Conservation (phyloP, 2,113 vertebrate species). For the Talpa occidentalis region DNA sequence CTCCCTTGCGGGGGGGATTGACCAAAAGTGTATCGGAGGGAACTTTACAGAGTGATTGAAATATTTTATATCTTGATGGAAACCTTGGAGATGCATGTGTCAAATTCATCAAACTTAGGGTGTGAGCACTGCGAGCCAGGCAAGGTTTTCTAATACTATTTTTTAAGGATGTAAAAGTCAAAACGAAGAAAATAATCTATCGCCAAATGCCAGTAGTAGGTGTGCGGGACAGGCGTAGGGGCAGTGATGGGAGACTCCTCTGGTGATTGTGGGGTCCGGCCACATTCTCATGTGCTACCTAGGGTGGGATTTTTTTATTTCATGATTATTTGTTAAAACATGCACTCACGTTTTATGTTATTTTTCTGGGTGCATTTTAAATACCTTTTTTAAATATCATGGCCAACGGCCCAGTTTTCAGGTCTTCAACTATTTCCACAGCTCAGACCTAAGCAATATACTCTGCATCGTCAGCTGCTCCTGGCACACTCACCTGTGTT, state of each 20-base stretch:
- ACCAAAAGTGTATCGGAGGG: too few relatives aligned
- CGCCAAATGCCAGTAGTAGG: not conserved
- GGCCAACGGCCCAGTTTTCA: not conserved
- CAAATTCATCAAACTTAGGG: not conserved
- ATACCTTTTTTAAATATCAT: not conserved
- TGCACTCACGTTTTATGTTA: not conserved
- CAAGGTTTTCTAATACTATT: not conserved
- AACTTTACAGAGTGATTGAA: not conserved
- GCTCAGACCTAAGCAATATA: not conserved
- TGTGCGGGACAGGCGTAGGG: not conserved
- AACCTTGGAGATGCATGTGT: not conserved
- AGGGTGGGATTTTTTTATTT: not conserved
- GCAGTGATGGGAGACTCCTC: accelerated
- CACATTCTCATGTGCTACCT: not conserved
- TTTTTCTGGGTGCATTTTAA: not conserved
- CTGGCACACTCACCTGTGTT: accelerated
- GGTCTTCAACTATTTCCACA: too few relatives aligned
- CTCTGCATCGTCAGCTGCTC: accelerated
- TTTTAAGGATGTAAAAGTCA: not conserved
- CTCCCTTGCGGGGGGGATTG: too few relatives aligned
- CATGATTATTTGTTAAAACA: not conserved
- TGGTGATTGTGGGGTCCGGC: too few relatives aligned
- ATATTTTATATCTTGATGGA: not conserved
- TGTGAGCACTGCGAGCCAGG: not conserved
- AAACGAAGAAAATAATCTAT: not conserved